Evolutionary conservation across 2,888 invertebrate genomes (phyloP), one percentile per base, ranked within the genome.

Genomic region (Polydrusus pterygomalis): DNA sequence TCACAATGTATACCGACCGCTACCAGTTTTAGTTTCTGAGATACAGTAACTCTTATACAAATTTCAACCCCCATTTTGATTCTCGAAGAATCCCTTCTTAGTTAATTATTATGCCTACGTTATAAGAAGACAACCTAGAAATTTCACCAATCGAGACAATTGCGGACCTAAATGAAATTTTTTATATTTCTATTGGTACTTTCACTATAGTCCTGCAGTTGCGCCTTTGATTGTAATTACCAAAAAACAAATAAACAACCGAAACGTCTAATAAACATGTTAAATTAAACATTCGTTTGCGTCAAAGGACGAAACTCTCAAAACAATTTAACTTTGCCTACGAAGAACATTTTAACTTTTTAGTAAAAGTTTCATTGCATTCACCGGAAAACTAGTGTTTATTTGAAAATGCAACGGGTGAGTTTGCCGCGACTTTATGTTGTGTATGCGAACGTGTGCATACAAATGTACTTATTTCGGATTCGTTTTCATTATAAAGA

Each of bases 291-390:
- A 18, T 51, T 51, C 11, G 18, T 11, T 11, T 9, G 6, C 51
- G 20, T 51, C 51, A 51, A 51, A 20, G 13, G 51, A 51, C 20
- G 20, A 51, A 17, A 51, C 51, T 2, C 18, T 1, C 51, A 51
- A 8, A 51, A 51, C 51, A 51, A 51, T 51, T 51, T 51, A 51
- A 20, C 51, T 51, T 51, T 20, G 9, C 51, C 18, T 51, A 51
- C 20, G 20, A 20, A 51, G 51, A 51, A 51, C 51, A 51, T 20
- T 51, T 51, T 11, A 18, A 51, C 20, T 20, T 20, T 20, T 20
- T 10, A n/a, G 2, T 11, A 8, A 18, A 51, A 51, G 18, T 51
- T 51, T 51, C 51, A 20, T 47, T 17, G 17, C 17, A 47, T 47
- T 8, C 47, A 34, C 34, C 47, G n/a, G 9, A 47, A 47, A 2